A percentile compares a stretch with the other conserved stretches of the same genome.
Evolutionary conservation across 2,888 invertebrate species (phyloP).

Genomic region (Agriopis aurantiaria): DNA sequence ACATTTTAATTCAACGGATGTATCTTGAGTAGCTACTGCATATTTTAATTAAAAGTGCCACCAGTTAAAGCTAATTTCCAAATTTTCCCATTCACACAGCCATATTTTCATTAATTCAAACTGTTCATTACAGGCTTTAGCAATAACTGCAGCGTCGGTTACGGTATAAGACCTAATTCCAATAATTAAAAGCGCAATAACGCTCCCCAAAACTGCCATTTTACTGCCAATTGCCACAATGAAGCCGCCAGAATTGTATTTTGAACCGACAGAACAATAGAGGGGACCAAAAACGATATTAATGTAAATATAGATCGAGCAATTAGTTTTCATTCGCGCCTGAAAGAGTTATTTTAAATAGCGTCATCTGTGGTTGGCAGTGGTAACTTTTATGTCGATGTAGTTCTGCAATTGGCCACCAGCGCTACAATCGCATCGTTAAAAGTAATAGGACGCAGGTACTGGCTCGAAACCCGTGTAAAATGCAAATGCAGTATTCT

Average conservation of each 20-base stretch:
- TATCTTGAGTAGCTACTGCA: too few species aligned
- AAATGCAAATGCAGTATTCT: slow-evolving; percentile 52
- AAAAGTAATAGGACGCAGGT: slow-evolving; percentile 47
- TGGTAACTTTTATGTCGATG: slow-evolving; percentile 56
- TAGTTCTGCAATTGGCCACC: slow-evolving; percentile 64
- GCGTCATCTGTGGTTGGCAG: slow-evolving; percentile 69
- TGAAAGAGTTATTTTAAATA: slow-evolving; percentile 57
- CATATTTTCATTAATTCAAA: slow-evolving; percentile 49
- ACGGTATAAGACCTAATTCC: slow-evolving; percentile 53
- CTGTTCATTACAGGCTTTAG: slow-evolving; percentile 67
- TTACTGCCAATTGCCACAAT: slow-evolving; percentile 38
- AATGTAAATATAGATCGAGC: slow-evolving; percentile 67
- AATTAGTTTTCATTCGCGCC: slow-evolving; percentile 64
- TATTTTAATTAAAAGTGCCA: not conserved
- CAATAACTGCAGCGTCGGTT: slow-evolving; percentile 49
- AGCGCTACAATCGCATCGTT: slow-evolving; percentile 53
- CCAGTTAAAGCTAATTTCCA: slow-evolving; percentile 11
- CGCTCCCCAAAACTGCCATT: slow-evolving; percentile 66
- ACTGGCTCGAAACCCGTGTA: slow-evolving; percentile 42
- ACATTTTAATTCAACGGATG: too few species aligned
- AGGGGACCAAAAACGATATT: slow-evolving; percentile 56
- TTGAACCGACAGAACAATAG: slow-evolving; percentile 54
- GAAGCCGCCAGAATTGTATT: slow-evolving; percentile 51
- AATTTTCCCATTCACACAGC: slow-evolving; percentile 4
- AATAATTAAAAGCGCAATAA: slow-evolving; percentile 67